phyloP scores from a whole-genome alignment of 1,140 invertebrate genomes.

The Drosophila virilis region DNA sequence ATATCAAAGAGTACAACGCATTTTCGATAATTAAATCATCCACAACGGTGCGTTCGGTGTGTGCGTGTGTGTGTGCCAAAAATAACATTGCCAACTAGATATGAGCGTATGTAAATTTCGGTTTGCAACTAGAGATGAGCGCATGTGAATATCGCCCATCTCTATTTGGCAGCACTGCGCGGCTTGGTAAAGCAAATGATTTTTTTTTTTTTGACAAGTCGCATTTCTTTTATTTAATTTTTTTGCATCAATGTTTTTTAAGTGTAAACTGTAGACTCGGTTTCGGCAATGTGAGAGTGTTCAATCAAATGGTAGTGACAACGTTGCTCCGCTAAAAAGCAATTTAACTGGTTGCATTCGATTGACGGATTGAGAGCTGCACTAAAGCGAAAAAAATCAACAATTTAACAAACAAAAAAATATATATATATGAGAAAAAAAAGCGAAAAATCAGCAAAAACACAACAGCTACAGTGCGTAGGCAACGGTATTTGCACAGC shows the following conservation, averaged over 20 bases:
- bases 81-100: slow-evolving; percentile 41
- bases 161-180: slow-evolving; percentile 46
- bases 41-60: background rate
- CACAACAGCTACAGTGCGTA: slow-evolving; percentile 29
- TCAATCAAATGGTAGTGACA: slow-evolving; percentile 25
- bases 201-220: slow-evolving; percentile 43
- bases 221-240: slow-evolving; percentile 23
- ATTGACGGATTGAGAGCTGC: slow-evolving; percentile 32
- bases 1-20: background rate
- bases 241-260: slow-evolving; percentile 7
- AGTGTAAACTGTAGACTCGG: slow-evolving; percentile 27
- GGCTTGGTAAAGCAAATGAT: slow-evolving; percentile 45
- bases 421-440: background rate
- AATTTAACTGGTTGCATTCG: slow-evolving; percentile 31
- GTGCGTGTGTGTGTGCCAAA: slow-evolving; percentile 26
- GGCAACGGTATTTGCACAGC: slow-evolving; percentile 16
- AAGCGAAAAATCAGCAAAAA: slow-evolving; percentile 4
- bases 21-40: background rate
- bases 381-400: slow-evolving; percentile 37
- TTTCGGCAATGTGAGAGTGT: slow-evolving; percentile 20
- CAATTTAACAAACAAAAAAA: slow-evolving; percentile 16
- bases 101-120: slow-evolving; percentile 22
- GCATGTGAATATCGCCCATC: slow-evolving; percentile 40
- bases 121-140: slow-evolving; percentile 35
- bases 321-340: slow-evolving; percentile 21